Evolutionary conservation across 1,140 invertebrate species (phyloP).

Genomic region (Ooceraea biroi): DNA sequence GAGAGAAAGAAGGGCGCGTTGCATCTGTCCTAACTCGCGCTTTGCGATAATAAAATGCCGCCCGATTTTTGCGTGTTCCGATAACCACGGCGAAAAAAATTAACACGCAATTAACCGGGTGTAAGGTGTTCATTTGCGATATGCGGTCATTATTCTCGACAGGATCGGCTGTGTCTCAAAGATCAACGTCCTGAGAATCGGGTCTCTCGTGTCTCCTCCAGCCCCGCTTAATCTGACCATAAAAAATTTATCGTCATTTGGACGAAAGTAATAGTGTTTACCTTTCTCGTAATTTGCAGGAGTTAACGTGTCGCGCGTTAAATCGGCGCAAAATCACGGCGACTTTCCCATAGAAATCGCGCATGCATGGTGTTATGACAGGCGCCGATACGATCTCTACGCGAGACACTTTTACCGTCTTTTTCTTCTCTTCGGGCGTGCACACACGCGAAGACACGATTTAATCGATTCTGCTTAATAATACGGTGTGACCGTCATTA

Average conservation of each 20-base stretch:
- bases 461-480: slow-evolving; percentile 56
- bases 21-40: slow-evolving; percentile 36
- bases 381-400: slow-evolving; percentile 40
- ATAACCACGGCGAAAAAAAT: slow-evolving; percentile 33
- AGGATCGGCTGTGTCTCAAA: not conserved
- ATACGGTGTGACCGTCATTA: slow-evolving; percentile 16
- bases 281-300: not conserved
- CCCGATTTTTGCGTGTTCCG: slow-evolving; percentile 48
- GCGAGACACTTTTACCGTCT: slow-evolving; percentile 45
- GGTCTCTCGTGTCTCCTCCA: not conserved
- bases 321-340: slow-evolving; percentile 19
- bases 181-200: not conserved
- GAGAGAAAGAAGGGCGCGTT: not conserved
- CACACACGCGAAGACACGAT: slow-evolving; percentile 36
- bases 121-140: not conserved
- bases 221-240: not conserved
- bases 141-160: not conserved
- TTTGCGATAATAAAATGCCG: not conserved
- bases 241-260: too few relatives aligned
- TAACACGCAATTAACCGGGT: slow-evolving; percentile 22
- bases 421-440: slow-evolving; percentile 11
- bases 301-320: slow-evolving; percentile 7
- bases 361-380: not conserved
- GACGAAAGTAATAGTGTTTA: not conserved
- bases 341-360: slow-evolving; percentile 52